A percentile compares a stretch with the other conserved stretches of the same genome.
These are phyloP conservation scores for Spodoptera litura DNA, from an alignment of 1,140 invertebrate species.

Conservation along the genomic window DNA sequence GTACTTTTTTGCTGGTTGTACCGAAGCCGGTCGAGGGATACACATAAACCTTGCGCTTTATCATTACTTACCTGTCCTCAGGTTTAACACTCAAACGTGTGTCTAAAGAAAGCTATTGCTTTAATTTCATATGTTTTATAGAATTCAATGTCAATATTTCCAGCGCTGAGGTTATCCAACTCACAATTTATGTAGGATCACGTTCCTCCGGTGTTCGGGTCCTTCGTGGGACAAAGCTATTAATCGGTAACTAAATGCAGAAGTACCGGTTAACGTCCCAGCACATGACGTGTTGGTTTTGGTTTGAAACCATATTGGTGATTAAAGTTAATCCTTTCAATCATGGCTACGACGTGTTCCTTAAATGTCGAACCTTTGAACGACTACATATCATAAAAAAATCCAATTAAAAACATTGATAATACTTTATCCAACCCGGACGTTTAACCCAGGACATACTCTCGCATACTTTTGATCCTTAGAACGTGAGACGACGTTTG, in stretches of 20 bases:
- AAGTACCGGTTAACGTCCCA: constrained; percentile 1
- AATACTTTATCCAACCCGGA: too few relatives aligned
- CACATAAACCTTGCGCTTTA: constrained; percentile 73
- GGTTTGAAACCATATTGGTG: not conserved
- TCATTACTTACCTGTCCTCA: constrained; percentile 62
- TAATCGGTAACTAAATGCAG: constrained; percentile 36
- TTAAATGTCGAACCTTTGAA: too few relatives aligned
- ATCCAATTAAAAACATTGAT: not conserved
- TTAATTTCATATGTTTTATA: constrained; percentile 47
- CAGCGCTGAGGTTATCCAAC: constrained; percentile 25
- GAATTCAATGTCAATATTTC: constrained; percentile 41
- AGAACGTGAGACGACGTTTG: not conserved
- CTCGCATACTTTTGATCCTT: too few relatives aligned
- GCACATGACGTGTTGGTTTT: constrained; percentile 33
- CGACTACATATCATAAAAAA: not conserved
- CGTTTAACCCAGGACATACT: too few relatives aligned
- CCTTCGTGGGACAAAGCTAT: constrained; percentile 32
- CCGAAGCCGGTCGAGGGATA: constrained; percentile 60
- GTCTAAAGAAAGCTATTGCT: constrained; percentile 40
- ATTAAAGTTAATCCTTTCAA: not conserved
- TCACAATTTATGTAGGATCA: constrained; percentile 33
- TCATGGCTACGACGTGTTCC: not conserved
- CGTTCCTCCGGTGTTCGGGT: constrained; percentile 12
- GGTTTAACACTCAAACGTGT: constrained; percentile 37
- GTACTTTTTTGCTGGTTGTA: constrained; percentile 78